These are phyloP conservation scores for Drosophila barbarae DNA, from an alignment of 2,888 invertebrate genomes.

Conservation along the genomic window DNA sequence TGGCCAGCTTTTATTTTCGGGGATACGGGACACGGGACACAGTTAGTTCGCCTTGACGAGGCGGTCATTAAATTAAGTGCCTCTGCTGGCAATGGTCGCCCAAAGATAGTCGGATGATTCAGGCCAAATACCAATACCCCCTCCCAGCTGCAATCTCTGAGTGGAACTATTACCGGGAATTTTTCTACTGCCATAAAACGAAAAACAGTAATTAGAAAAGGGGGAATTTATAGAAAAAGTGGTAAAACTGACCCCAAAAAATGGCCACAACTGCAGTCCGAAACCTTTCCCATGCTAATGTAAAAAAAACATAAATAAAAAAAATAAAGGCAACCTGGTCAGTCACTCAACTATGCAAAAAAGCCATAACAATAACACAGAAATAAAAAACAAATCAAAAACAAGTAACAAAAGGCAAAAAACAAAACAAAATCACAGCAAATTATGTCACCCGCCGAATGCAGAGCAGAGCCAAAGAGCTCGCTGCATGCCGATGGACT, in stretches of 20 bases:
- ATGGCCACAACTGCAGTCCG: constrained; percentile 8
- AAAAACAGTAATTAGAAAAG: background rate
- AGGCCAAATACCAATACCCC: background rate
- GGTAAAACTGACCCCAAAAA: background rate
- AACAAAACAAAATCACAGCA: constrained; percentile 5
- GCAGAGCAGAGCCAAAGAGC: constrained; percentile 8
- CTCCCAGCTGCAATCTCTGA: constrained; percentile 1
- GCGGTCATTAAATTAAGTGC: constrained; percentile 63
- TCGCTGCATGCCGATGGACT: constrained; percentile 44
- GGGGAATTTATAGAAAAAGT: background rate
- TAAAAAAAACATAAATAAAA: background rate
- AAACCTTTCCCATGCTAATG: constrained; percentile 9
- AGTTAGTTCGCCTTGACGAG: constrained; percentile 16
- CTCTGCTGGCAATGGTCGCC: constrained; percentile 34
- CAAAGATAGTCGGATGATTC: constrained; percentile 44
- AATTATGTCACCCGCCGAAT: constrained; percentile 33
- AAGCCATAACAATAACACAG: constrained; percentile 16
- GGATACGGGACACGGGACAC: background rate
- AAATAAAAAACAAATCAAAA: constrained; percentile 7
- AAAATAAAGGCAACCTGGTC: constrained; percentile 8
- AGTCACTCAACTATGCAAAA: constrained; percentile 19
- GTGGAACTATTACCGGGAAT: background rate
- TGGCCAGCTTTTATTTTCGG: constrained; percentile 10
- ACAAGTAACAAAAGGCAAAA: constrained; percentile 8
- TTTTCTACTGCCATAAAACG: background rate